These are phyloP conservation scores for Sinohyriopsis cumingii DNA, from an alignment of 2,888 invertebrate species.

Conservation along the genomic window DNA sequence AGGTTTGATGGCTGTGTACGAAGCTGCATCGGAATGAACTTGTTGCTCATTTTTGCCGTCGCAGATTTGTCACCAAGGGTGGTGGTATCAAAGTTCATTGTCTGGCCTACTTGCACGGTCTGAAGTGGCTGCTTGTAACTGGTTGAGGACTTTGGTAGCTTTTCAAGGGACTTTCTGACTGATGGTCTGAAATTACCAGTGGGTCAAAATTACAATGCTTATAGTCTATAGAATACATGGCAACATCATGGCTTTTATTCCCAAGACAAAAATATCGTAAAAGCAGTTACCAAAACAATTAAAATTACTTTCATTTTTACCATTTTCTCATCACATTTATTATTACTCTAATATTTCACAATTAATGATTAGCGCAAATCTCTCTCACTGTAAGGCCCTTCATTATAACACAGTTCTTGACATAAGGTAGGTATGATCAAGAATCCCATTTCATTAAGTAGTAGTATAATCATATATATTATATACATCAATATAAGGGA, in stretches of 20 bases:
- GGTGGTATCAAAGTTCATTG: conserved; percentile 37
- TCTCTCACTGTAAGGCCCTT: too few species aligned
- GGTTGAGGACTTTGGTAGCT: conserved; percentile 19
- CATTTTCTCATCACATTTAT: too few species aligned
- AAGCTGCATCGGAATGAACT: conserved; percentile 68
- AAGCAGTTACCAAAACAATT: too few species aligned
- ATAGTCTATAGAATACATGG: background rate
- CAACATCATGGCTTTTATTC: background rate
- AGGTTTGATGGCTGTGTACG: conserved; percentile 67
- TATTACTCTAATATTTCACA: too few species aligned
- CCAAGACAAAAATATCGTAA: too few species aligned
- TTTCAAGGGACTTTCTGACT: conserved; percentile 36
- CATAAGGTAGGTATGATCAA: too few species aligned
- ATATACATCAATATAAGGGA: too few species aligned
- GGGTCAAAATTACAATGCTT: background rate
- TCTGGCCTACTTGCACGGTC: conserved; percentile 30
- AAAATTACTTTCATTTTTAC: too few species aligned
- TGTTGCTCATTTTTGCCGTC: conserved; percentile 48
- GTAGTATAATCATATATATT: too few species aligned
- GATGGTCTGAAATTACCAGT: conserved; percentile 13
- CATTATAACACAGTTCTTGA: too few species aligned
- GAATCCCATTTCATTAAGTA: too few species aligned
- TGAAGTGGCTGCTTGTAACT: background rate
- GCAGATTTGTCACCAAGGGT: conserved; percentile 37
- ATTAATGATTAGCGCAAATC: too few species aligned